phyloP scores from a whole-genome alignment of 2,113 vertebrate species.

The Nanorana parkeri region DNA sequence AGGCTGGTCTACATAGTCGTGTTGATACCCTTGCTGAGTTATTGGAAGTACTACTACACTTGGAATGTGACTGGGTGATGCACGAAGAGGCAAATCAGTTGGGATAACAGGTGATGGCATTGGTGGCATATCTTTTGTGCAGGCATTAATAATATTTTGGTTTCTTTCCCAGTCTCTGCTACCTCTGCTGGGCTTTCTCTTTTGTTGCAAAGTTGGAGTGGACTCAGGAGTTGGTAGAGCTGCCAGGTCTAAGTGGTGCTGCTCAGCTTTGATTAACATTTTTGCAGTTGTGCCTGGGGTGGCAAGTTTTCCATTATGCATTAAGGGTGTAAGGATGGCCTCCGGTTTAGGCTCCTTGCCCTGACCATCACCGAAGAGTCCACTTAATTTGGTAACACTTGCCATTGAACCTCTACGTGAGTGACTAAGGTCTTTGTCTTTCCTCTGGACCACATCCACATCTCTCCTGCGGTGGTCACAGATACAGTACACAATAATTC shows the following conservation, averaged over 20 bases:
- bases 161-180: constrained; percentile 96
- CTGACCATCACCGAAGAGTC: constrained; percentile 90
- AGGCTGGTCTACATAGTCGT: constrained; percentile 94
- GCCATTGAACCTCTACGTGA: constrained; percentile 93
- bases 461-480: constrained; percentile 92
- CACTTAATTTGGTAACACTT: constrained; percentile 95
- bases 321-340: constrained; percentile 91
- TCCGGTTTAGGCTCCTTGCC: constrained; percentile 93
- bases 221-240: constrained; percentile 94
- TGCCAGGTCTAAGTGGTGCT: constrained; percentile 92
- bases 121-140: constrained; percentile 90
- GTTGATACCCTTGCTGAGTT: constrained; percentile 92
- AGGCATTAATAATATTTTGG: constrained; percentile 97
- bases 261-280: constrained; percentile 94
- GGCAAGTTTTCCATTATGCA: constrained; percentile 91
- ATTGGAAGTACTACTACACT: constrained; percentile 93
- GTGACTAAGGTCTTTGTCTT: constrained; percentile 88
- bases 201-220: constrained; percentile 92
- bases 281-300: constrained; percentile 82
- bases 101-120: constrained; percentile 90
- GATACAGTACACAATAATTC: constrained; percentile 94
- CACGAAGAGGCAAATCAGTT: constrained; percentile 90
- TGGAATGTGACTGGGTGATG: constrained; percentile 94
- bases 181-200: constrained; percentile 89
- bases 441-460: constrained; percentile 80